Evolutionary conservation across 2,888 invertebrate species (phyloP).

Genomic region (Stegophylla sp.): DNA sequence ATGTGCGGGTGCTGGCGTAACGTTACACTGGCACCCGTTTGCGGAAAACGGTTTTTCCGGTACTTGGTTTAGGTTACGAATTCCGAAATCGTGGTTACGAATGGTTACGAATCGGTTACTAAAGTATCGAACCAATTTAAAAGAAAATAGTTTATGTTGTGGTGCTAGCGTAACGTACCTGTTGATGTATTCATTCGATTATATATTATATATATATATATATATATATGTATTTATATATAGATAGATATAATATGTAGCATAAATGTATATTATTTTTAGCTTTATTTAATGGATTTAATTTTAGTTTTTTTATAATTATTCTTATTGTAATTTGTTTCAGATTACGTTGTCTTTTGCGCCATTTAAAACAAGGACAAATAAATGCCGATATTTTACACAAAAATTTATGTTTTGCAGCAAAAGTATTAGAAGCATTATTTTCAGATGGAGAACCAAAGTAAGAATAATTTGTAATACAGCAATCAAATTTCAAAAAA

Average conservation of each 20-base stretch:
- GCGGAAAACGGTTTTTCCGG: not conserved
- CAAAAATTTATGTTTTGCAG: constrained; percentile 91
- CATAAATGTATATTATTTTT: too few species aligned
- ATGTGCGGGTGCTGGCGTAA: too few species aligned
- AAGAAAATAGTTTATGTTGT: not conserved
- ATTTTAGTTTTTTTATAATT: too few species aligned
- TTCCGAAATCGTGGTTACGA: not conserved
- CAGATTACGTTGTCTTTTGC: constrained; percentile 89
- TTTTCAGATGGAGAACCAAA: constrained; percentile 88
- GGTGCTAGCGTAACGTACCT: too few species aligned
- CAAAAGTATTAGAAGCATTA: constrained; percentile 88
- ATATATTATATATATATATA: too few species aligned
- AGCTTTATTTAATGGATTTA: too few species aligned
- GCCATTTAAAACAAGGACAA: constrained; percentile 85
- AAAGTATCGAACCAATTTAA: not conserved
- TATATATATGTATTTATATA: too few species aligned
- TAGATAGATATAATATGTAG: too few species aligned
- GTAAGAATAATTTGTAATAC: constrained; percentile 69
- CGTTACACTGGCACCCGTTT: too few species aligned
- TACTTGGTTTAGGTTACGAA: not conserved
- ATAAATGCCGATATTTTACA: constrained; percentile 87
- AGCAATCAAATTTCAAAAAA: too few species aligned
- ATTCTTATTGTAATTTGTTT: constrained; percentile 62
- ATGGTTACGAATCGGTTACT: not conserved
- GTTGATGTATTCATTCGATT: too few species aligned